Conservation (phyloP, 2,113 vertebrate genomes). For the Piprites chloris region DNA sequence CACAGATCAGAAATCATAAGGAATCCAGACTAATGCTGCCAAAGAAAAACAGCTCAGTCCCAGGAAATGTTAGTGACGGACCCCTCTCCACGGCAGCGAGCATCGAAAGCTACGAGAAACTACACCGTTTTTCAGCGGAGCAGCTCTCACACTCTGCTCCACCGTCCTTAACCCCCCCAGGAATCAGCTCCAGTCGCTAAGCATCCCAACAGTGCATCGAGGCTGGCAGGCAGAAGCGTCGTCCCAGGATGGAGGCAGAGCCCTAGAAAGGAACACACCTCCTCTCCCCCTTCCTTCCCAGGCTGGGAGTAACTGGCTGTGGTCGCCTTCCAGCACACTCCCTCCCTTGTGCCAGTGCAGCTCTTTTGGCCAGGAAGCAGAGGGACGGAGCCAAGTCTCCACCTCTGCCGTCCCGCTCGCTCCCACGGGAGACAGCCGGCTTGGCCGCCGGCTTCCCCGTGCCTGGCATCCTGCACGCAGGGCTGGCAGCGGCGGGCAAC, state of each 20-base stretch:
- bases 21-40: not conserved
- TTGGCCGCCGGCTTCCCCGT: not conserved
- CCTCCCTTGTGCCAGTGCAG: not conserved
- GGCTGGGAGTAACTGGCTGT: not conserved
- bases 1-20: not conserved
- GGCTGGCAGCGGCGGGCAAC: not conserved
- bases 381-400: slow-evolving; percentile 6
- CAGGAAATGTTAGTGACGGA: not conserved
- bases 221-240: not conserved
- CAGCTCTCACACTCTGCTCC: not conserved
- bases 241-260: not conserved
- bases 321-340: not conserved
- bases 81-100: not conserved
- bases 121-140: not conserved
- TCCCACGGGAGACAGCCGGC: not conserved
- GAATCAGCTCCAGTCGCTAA: rapidly evolving
- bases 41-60: not conserved
- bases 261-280: not conserved
- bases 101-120: not conserved
- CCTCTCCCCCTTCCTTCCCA: not conserved
- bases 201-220: rapidly evolving
- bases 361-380: not conserved
- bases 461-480: not conserved
- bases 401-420: not conserved
- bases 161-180: not conserved